Evolutionary conservation across 2,888 invertebrate genomes (phyloP), one percentile per base, ranked within the genome.

Genomic region (Brenthis hecate): DNA sequence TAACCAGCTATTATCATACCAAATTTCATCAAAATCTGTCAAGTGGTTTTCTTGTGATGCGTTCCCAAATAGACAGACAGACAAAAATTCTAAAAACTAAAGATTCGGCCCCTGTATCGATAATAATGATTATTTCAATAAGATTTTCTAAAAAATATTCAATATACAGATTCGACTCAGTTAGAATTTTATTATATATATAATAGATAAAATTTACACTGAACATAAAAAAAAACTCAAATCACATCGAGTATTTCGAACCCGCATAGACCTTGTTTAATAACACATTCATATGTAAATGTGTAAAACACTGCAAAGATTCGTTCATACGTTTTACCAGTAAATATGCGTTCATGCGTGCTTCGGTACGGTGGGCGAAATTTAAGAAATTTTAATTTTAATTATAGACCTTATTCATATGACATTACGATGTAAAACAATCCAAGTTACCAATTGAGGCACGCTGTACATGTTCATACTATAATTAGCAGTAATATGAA

Each of bases 211-310:
- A 62, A 53, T 62, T 53, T 51, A 62, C 62, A 62, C 62, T 14
- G 62, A 43, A 80, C 82, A 82, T 79, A 80, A 80, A 71, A 70
- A 71, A 70, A 71, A 68, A 56, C 51, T 55, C 23, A 56, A 65
- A 69, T 71, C 50, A 65, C 48, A 73, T 69, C 64, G 68, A 81
- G 79, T 84, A 82, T 87, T 85, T 85, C 84, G 81, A 82, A 83
- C 88, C 88, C 85, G 85, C 84, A 86, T 84, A 72, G 72, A 64
- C 68, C 68, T 71, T 72, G 72, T 89, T 90, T 92, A 92, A 92
- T 92, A 91, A 92, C 87, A 89, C 86, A 92, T 92, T 92, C 91
- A 91, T 89, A 92, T 92, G 91, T 85, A 91, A 92, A 92, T 92
- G 78, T 85, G 82, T 82, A 81, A 85, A 86, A 85, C 83, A 86